Evolutionary conservation across 2,797 vertebrate species (phyloP).

Genomic region (Triplophysa bombifrons): DNA sequence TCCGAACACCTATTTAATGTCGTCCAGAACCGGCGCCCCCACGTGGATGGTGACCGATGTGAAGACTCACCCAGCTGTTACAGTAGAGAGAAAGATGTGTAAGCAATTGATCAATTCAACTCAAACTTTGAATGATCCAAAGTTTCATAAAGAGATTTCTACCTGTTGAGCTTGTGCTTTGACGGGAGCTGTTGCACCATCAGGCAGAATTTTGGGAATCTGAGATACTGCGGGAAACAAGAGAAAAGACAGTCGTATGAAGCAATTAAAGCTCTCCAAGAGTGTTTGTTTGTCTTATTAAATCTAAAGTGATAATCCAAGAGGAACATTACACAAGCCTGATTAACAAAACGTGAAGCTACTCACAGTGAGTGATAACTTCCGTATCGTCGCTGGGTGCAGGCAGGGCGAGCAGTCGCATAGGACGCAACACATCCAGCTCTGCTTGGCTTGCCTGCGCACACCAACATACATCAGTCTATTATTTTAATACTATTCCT

Average conservation of each 20-base stretch:
- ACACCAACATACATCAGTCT: neutral
- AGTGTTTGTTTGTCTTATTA: neutral
- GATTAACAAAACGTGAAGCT: neutral
- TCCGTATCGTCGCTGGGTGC: neutral
- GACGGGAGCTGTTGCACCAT: too few species aligned
- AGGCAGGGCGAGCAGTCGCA: neutral
- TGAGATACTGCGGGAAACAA: neutral
- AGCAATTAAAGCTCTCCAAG: neutral
- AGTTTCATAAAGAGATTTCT: neutral
- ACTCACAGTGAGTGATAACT: too few species aligned
- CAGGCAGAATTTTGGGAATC: too few species aligned
- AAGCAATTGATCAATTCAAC: neutral
- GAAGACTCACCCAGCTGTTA: too few species aligned
- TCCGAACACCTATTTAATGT: too few species aligned
- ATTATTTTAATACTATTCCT: neutral
- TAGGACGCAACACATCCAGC: neutral
- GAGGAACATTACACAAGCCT: neutral
- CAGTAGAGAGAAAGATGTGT: neutral
- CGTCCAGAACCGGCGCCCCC: too few species aligned
- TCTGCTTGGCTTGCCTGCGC: neutral
- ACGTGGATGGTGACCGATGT: too few species aligned
- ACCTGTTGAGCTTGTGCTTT: neutral
- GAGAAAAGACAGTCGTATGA: neutral
- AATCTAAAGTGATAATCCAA: neutral
- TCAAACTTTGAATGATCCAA: neutral